Evolutionary conservation across 2,113 vertebrate species (phyloP).

Genomic region (Eulemur rufifrons): DNA sequence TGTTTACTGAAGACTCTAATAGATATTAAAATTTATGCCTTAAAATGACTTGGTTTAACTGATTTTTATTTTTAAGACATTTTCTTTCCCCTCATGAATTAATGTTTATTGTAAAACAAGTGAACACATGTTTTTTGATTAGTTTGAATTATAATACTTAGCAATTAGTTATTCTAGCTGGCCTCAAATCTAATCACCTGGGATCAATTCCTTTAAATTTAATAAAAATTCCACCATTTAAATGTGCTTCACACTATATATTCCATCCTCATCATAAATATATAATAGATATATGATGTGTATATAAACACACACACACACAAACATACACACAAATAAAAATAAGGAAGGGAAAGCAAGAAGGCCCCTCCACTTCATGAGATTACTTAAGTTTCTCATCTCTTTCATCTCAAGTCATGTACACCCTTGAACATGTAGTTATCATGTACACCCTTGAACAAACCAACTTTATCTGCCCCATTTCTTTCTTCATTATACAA

Average conservation of each 20-base stretch:
- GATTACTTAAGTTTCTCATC: not conserved
- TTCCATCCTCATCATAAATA: not conserved
- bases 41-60: not conserved
- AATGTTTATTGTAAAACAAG: not conserved
- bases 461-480: not conserved
- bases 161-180: not conserved
- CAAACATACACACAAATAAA: not conserved
- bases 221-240: not conserved
- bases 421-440: not conserved
- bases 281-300: no score
- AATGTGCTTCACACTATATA: not conserved
- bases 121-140: not conserved
- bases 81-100: not conserved
- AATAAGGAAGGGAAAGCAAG: not conserved
- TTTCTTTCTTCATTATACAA: not conserved
- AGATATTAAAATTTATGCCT: not conserved
- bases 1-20: not conserved
- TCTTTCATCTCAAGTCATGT: not conserved
- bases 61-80: not conserved
- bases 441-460: not conserved
- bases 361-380: not conserved
- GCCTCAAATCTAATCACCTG: not conserved
- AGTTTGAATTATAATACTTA: not conserved
- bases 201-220: not conserved
- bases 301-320: not conserved